phyloP scores from a whole-genome alignment of 2,113 vertebrate species.

The Recurvirostra avosetta region DNA sequence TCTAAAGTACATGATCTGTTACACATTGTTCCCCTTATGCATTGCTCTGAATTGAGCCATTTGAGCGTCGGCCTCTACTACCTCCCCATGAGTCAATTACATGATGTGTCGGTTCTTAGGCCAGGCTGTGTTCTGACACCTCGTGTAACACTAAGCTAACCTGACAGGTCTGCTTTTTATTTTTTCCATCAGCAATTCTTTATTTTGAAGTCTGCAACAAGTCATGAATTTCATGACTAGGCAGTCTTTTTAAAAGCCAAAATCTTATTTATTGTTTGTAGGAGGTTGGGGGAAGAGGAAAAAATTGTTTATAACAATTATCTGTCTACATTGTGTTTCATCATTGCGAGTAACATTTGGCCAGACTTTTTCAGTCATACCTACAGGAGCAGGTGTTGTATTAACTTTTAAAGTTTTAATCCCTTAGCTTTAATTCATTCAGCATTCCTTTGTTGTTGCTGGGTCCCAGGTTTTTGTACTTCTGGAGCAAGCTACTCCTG shows the following conservation, averaged over 20 bases:
- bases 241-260: not conserved
- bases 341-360: not conserved
- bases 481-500: not conserved
- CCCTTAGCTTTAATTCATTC: not conserved
- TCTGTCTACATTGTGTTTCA: not conserved
- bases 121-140: not conserved
- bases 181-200: not conserved
- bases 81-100: not conserved
- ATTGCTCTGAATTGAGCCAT: not conserved
- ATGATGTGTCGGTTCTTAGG: not conserved
- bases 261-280: not conserved
- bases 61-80: not conserved
- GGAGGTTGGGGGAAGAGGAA: accelerated
- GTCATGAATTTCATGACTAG: not conserved
- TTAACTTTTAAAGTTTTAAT: not conserved
- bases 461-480: not conserved
- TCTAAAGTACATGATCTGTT: not conserved
- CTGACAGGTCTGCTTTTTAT: not conserved
- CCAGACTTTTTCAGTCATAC: not conserved
- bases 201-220: not conserved
- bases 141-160: not conserved
- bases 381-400: not conserved
- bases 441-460: not conserved
- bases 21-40: not conserved
- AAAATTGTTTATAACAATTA: not conserved